Evolutionary conservation across 35 echinoderm and acorn worm species (phyloP), one percentile per base, ranked within the genome.

Genomic region (Stichopus chloronotus): DNA sequence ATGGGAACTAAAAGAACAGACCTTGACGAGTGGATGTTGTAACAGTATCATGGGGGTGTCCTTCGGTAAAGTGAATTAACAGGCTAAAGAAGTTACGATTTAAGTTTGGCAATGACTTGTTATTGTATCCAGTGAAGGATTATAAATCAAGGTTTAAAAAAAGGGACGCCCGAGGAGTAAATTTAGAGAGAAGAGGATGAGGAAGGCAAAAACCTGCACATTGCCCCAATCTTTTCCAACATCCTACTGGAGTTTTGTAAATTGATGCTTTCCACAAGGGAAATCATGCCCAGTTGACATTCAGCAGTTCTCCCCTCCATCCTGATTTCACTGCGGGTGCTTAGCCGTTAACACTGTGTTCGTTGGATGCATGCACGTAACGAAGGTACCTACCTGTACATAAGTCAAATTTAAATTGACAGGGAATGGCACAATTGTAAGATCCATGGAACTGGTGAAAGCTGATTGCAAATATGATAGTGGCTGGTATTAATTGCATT

Each of bases 201-300:
- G 17, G 22, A n/a, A 74, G 69, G 69, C 7, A 74, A n/a, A 74
- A 19, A 74, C 2, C 22, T 74, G 17, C 69, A 43, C 30, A 24
- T 24, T 7, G 69, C 69, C 69, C 17, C 69, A 74, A 74, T 74
- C 69, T 21, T 74, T 74, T 74, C 22, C 69, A 74, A 20, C 69
- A 74, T 7, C 69, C 69, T 20, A n/a, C 69, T 74, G 17, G 19
- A n/a, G 69, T 74, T 19, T 19, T 74, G 69, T 74, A 74, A 74
- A 74, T 74, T 74, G 69, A 74, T 74, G 69, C 69, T 74, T 74
- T 74, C 69, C 69, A 74, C 69, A 7, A 74, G 69, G 69, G 69
- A 74, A 74, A 74, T 74, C 69, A 74, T 74, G 17, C 69, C 19
- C 17, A 74, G 7, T 74, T 74, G 69, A 74, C 17, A 74, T 74